Evolutionary conservation across 2,113 vertebrate genomes (phyloP), one percentile per base, ranked within the genome.

Genomic region (Ailuropoda melanoleuca): DNA sequence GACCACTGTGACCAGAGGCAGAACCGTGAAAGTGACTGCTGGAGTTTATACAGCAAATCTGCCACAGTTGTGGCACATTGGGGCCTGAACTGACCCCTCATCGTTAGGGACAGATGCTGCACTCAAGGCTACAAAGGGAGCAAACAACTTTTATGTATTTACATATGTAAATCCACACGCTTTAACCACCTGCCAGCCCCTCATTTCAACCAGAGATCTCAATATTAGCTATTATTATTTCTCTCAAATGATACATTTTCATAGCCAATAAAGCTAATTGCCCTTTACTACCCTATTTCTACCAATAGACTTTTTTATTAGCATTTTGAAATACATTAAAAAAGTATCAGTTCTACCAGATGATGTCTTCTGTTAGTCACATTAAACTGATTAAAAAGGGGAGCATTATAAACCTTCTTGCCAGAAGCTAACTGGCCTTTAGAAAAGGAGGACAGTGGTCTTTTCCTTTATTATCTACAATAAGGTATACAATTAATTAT

Each of bases 261-360:
- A 64, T 43, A 85, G 81, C 88, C 58, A 95, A 34, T 95, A 84
- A 83, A 86, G 31, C 24, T 86, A 64, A 83, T 75, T 92, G 80
- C n/a, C n/a, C 48, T 93, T 87, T 34, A 50, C 43, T 87, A 4
- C 21, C 43, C n/a, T n/a, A 31, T 31, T 74, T 34, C 2, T 94
- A 85, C n/a, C 43, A 93, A 24, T 84, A 56, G 0, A 74, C 24
- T 87, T 84, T 88, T 43, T 75, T 81, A 84, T 78, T 58, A 90
- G 39, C 70, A 85, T 93, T 91, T 93, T 19, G 72, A 37, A 89
- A 74, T 55, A 24, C 24, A 68, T 95, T 94, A 2, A 56, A 75
- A 70, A 90, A 84, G 58, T 37, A 72, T 77, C 19, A 86, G 6
- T 86, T 92, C 58, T 91, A 64, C 11, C 12, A 96, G 87, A 43